Conservation (phyloP, 2,113 vertebrate genomes). For the Ivindomyrus marchei region DNA sequence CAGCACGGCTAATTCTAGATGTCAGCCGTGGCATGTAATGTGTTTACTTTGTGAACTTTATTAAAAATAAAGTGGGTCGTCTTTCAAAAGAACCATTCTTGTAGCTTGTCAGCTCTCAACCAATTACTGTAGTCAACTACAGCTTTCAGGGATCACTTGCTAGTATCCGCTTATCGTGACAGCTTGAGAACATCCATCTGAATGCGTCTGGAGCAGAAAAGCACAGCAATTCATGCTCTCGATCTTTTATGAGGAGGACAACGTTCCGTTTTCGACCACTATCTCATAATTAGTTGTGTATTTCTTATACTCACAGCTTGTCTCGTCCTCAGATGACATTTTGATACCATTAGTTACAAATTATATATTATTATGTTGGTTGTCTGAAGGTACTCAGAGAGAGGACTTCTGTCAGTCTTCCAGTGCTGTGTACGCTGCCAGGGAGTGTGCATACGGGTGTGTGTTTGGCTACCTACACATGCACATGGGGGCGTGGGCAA, state of each 20-base stretch:
- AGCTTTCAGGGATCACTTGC: constrained; percentile 5
- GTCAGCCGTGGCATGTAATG: neutral
- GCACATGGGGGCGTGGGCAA: neutral
- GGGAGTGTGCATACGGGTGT: neutral
- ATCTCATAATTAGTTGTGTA: constrained; percentile 15
- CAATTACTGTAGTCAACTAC: constrained; percentile 13
- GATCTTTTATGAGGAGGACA: neutral
- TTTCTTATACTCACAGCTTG: neutral
- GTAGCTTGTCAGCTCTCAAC: constrained; percentile 12
- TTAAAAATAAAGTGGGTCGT: constrained; percentile 8
- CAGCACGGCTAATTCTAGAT: neutral
- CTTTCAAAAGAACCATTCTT: constrained; percentile 14
- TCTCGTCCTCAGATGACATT: neutral
- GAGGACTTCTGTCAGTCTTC: constrained; percentile 25
- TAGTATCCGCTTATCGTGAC: constrained; percentile 10
- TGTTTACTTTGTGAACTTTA: constrained; percentile 10
- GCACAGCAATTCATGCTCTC: neutral
- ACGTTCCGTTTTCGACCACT: neutral
- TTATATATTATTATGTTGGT: neutral
- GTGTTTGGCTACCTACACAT: neutral
- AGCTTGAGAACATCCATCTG: neutral
- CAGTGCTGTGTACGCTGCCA: neutral
- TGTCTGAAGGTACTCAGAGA: constrained; percentile 32
- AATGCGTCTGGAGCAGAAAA: neutral
- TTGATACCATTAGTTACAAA: constrained; percentile 8